These are phyloP conservation scores for Cephus pygmeus DNA, from an alignment of 2,888 invertebrate species.

Conservation along the genomic window DNA sequence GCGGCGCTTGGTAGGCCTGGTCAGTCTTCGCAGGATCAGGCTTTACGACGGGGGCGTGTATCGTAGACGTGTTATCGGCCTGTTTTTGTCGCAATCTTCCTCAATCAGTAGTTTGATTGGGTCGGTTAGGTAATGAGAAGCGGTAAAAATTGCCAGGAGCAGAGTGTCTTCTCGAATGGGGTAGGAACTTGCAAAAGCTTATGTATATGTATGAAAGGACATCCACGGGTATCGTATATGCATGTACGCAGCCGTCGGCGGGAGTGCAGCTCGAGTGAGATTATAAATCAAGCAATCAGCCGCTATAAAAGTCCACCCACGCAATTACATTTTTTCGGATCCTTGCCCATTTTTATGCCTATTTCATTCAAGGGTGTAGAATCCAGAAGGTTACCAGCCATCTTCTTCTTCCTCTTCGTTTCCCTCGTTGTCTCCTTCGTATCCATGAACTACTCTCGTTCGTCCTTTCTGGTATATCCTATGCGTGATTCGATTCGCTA, in stretches of 20 bases:
- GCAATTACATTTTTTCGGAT: slow-evolving; percentile 39
- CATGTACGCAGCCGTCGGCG: background rate
- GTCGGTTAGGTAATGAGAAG: background rate
- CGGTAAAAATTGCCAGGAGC: slow-evolving; percentile 3
- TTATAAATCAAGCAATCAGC: slow-evolving; percentile 61
- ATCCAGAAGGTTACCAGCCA: slow-evolving; percentile 13
- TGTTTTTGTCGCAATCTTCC: slow-evolving; percentile 25
- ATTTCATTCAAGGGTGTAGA: slow-evolving; percentile 27
- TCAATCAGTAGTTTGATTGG: slow-evolving; percentile 45
- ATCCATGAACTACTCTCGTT: slow-evolving; percentile 6
- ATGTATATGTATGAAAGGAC: background rate
- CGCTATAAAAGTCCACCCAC: slow-evolving; percentile 60
- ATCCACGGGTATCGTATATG: slow-evolving; percentile 3
- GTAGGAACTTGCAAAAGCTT: slow-evolving; percentile 8
- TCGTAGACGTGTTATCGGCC: slow-evolving; percentile 35
- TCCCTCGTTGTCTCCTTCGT: slow-evolving; percentile 15
- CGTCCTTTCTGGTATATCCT: slow-evolving; percentile 6
- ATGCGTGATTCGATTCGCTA: slow-evolving; percentile 10
- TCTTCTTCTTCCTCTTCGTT: background rate
- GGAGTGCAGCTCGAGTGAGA: slow-evolving; percentile 31
- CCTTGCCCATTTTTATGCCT: slow-evolving; percentile 23
- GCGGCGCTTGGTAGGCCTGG: background rate
- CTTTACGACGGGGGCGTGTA: slow-evolving; percentile 50
- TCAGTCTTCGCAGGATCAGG: background rate
- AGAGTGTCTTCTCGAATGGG: slow-evolving; percentile 12